Conservation (phyloP, 2,113 vertebrate genomes). For the Proterorhinus semilunaris region DNA sequence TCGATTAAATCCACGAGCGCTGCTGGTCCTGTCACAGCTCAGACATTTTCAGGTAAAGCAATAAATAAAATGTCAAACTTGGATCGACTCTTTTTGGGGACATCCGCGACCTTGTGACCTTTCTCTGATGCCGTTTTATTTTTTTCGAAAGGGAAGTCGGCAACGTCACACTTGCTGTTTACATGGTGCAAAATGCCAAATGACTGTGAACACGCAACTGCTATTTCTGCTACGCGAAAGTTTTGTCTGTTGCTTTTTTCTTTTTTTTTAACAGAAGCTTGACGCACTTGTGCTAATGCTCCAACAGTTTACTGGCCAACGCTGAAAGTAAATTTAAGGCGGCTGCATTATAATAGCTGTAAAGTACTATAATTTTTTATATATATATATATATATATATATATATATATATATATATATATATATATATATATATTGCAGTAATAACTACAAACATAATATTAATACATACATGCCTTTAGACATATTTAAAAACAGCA, state of each 20-base stretch:
- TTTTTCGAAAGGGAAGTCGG: neutral
- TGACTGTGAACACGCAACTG: neutral
- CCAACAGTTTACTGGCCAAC: neutral
- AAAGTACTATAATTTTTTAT: too few relatives aligned
- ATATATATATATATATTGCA: too few relatives aligned
- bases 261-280: neutral
- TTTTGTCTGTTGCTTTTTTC: neutral
- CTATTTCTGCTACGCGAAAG: neutral
- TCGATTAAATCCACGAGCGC: neutral
- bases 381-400: too few relatives aligned
- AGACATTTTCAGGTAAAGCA: conserved; percentile 25
- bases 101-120: conserved; percentile 34
- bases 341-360: too few relatives aligned
- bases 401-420: too few relatives aligned
- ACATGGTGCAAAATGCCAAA: neutral
- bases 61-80: conserved; percentile 19
- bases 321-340: neutral
- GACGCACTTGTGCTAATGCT: neutral
- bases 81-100: neutral
- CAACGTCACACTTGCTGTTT: neutral
- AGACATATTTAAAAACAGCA: too few relatives aligned
- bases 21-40: conserved; percentile 1
- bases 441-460: too few relatives aligned
- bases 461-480: too few relatives aligned
- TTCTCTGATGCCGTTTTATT: neutral